phyloP scores from a whole-genome alignment of 2,888 invertebrate genomes.

The Cremastinae sp. region DNA sequence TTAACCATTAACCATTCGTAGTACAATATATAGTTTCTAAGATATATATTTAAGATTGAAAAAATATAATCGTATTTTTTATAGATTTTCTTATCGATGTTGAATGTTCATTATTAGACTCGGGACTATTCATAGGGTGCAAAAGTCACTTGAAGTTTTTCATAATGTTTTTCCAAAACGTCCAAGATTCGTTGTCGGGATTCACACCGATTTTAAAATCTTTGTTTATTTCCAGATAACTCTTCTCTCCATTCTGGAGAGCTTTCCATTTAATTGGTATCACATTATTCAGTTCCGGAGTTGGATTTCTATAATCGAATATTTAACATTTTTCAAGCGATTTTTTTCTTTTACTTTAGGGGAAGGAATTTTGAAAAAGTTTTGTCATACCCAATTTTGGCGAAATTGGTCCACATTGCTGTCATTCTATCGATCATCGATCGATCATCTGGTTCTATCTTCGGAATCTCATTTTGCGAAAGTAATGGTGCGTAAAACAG shows the following conservation, averaged over 20 bases:
- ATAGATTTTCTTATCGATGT: no score
- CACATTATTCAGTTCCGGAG: conserved; percentile 63
- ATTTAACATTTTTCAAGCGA: no score
- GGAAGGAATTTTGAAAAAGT: background rate
- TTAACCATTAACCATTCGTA: no score
- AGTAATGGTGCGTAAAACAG: conserved; percentile 79
- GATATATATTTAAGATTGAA: no score
- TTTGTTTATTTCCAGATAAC: conserved; percentile 68
- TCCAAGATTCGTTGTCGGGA: conserved; percentile 57
- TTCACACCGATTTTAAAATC: conserved; percentile 53
- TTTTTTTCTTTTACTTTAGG: background rate
- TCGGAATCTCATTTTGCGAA: conserved; percentile 26
- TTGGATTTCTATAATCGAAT: conserved; percentile 67
- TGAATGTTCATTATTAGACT: no score
- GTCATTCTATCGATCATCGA: conserved; percentile 68
- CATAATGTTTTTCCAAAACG: conserved; percentile 64
- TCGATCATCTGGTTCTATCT: conserved; percentile 65
- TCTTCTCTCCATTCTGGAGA: conserved; percentile 53
- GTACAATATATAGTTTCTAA: no score
- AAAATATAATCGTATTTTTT: no score
- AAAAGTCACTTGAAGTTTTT: background rate
- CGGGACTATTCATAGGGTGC: no score
- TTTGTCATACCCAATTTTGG: conserved; percentile 69
- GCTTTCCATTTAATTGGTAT: conserved; percentile 67
- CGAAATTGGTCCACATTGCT: conserved; percentile 74